phyloP scores from a whole-genome alignment of 1,140 invertebrate genomes.

The Rhagoletis zephyria region DNA sequence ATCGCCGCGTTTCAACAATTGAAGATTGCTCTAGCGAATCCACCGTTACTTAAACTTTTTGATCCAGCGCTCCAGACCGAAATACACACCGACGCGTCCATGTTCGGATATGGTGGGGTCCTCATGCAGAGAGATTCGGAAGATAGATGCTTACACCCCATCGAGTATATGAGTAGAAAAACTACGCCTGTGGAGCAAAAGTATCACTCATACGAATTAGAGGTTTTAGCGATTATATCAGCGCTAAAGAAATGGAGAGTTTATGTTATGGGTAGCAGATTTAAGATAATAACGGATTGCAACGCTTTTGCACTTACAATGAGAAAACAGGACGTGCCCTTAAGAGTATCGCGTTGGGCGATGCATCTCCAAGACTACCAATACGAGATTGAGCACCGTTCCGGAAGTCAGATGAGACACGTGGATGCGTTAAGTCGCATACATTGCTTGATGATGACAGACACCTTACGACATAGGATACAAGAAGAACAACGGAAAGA shows the following conservation, averaged over 20 bases:
- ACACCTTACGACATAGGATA: slow-evolving; percentile 23
- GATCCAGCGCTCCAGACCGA: slow-evolving; percentile 60
- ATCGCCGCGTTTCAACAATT: too few species aligned
- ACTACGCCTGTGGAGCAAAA: slow-evolving; percentile 62
- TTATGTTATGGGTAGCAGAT: slow-evolving; percentile 55
- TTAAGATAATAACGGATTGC: slow-evolving; percentile 53
- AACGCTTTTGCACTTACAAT: slow-evolving; percentile 58
- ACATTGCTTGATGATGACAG: slow-evolving; percentile 42
- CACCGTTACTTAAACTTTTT: slow-evolving; percentile 55
- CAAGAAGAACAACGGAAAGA: slow-evolving; percentile 52
- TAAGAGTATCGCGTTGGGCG: slow-evolving; percentile 56
- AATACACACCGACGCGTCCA: slow-evolving; percentile 57
- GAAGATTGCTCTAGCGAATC: too few species aligned
- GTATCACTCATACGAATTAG: slow-evolving; percentile 64
- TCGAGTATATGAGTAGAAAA: slow-evolving; percentile 64
- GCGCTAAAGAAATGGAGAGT: slow-evolving; percentile 58
- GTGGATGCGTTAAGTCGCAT: slow-evolving; percentile 57
- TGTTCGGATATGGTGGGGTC: slow-evolving; percentile 63
- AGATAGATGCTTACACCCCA: slow-evolving; percentile 58
- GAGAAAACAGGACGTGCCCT: slow-evolving; percentile 44
- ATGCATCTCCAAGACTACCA: too few species aligned
- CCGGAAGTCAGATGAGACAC: slow-evolving; percentile 56
- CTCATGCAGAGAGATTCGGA: slow-evolving; percentile 53
- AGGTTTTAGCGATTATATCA: slow-evolving; percentile 59
- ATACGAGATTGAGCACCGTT: slow-evolving; percentile 54